A percentile compares a stretch with the other conserved stretches of the same genome.
These are phyloP conservation scores for Lagorchestes hirsutus DNA, from an alignment of 2,797 vertebrate genomes.

Conservation along the genomic window DNA sequence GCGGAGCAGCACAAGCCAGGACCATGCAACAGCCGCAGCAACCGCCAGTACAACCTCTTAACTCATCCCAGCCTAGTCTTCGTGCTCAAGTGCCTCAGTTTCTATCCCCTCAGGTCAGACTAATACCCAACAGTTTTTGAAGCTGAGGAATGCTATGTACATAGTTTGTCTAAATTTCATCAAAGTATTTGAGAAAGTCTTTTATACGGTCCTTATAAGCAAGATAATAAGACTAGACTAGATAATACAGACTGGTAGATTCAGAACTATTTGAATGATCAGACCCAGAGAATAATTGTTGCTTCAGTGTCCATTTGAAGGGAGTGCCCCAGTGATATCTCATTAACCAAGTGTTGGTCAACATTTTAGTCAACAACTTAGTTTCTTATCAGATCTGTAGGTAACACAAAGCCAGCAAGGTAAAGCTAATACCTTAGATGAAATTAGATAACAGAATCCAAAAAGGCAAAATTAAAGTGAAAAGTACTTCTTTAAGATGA, in stretches of 20 bases:
- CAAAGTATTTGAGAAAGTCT: neutral
- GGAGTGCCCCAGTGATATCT: neutral
- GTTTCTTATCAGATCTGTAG: neutral
- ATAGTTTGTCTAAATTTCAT: neutral
- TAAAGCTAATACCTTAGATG: neutral
- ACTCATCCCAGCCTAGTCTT: conserved; percentile 99
- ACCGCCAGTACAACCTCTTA: conserved; percentile 97
- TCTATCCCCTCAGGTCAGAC: conserved; percentile 98
- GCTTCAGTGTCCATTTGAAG: neutral
- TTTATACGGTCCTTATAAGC: no score
- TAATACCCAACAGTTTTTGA: neutral
- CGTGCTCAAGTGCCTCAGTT: conserved; percentile 99
- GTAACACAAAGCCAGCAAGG: neutral
- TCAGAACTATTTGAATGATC: neutral
- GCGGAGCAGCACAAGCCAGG: conserved; percentile 98
- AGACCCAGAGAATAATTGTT: neutral
- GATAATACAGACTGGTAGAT: neutral
- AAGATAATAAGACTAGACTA: neutral
- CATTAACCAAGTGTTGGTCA: neutral
- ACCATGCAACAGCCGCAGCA: conserved; percentile 92
- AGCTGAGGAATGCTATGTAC: neutral
- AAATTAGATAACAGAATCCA: neutral
- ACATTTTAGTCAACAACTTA: neutral
- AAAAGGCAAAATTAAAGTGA: neutral
- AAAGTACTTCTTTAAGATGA: neutral